Evolutionary conservation across 2,113 vertebrate species (phyloP).

Genomic region (Periophthalmodon schlosseri): DNA sequence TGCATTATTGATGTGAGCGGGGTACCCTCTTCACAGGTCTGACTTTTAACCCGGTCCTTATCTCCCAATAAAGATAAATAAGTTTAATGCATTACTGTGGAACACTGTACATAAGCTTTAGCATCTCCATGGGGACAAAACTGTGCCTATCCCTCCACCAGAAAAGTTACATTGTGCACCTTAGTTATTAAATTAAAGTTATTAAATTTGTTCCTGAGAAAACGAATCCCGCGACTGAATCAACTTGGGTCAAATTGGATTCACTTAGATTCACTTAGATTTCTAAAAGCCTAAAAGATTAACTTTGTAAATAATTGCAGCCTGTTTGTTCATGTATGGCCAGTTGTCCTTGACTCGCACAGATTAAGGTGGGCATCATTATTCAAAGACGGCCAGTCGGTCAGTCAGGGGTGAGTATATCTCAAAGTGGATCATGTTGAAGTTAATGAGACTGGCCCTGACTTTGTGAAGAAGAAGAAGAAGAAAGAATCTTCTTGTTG

Average conservation of each 20-base stretch:
- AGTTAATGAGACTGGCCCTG: conserved; percentile 9
- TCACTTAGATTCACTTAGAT: neutral
- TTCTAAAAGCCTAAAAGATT: conserved; percentile 34
- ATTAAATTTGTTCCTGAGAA: no score
- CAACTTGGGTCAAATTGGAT: neutral
- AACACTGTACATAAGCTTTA: no score
- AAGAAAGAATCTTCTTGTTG: conserved; percentile 35
- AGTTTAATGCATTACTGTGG: no score
- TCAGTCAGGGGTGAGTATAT: conserved; percentile 25
- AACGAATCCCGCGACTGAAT: neutral
- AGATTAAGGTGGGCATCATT: conserved; percentile 41
- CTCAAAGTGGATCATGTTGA: conserved; percentile 19
- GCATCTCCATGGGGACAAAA: no score
- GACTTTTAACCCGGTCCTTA: no score
- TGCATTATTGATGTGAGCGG: no score
- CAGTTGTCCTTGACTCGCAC: conserved; percentile 53
- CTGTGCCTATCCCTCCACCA: no score
- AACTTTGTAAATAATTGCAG: conserved; percentile 1
- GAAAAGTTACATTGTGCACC: no score
- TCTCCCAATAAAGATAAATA: no score
- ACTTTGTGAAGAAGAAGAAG: conserved; percentile 21
- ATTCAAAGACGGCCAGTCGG: conserved; percentile 37
- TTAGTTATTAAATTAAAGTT: no score
- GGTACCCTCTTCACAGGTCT: no score
- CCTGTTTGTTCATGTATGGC: conserved; percentile 38